Evolutionary conservation across 2,113 vertebrate species (phyloP), one percentile per base, ranked within the genome.

Genomic region (Neodontobutis hainanensis): DNA sequence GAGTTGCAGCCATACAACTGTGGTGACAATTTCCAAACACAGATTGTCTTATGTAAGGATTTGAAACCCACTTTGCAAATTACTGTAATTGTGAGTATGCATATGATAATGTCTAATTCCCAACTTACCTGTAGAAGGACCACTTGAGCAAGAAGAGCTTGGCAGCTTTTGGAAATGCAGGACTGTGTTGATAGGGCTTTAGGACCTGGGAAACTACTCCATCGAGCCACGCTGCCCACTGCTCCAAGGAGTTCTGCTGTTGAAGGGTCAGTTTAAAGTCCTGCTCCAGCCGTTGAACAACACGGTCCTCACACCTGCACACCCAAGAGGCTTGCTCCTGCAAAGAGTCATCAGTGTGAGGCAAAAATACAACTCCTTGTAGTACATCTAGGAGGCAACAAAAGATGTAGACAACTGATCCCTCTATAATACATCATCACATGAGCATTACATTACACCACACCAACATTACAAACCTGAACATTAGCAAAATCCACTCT

Each of bases 261-360:
- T 97, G 95, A 60, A 97, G 92, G 12, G 96, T 97, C 87, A 96
- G 82, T 86, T 97, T 97, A 81, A 97, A 97, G 90, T 97, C 95
- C 91, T 97, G 96, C 91, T 97, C 96, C 61, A 97, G 87, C 48
- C 95, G 89, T 90, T 96, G 94, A 58, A 97, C 95, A 27, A 96
- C 94, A 0, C 96, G 94, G 75, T 97, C 95, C 69, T 96, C 95
- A 60, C 96, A 97, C 58, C 95, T 92, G 73, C 95, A 97, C 57
- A 97, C 96, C 96, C 96, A 97, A 0, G 95, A 97, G 63, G 96
- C 96, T 92, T 97, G 96, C 85, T 97, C 96, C 96, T 97, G 77
- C 4, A 57, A 51, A 38, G 5, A 42, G 35, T 8, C 5, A 27
- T 55, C 14, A 47, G 47, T 55, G 14, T 12, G 15, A 53, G 16